Evolutionary conservation across 2,113 vertebrate species (phyloP), one percentile per base, ranked within the genome.

Genomic region (Hippoglossus stenolepis): DNA sequence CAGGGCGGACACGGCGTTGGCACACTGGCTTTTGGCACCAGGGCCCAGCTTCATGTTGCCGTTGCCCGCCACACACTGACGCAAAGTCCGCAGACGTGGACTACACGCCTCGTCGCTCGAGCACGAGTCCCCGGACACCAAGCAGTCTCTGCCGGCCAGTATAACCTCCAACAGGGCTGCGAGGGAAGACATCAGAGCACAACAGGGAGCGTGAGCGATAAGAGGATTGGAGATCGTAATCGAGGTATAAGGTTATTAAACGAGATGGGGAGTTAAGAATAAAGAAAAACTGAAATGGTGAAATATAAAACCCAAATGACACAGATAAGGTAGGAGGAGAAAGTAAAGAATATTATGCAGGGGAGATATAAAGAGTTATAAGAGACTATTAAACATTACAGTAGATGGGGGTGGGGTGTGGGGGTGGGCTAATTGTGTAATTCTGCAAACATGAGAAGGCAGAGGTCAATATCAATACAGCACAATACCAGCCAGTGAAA

Each of bases 11-110:
- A 97, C 95, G 0, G 97, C 96, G n/a, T 95, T 97, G 73, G 95
- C 93, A 82, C 97, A 98, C 90, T 97, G 96, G 90, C 91, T 97
- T 69, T 95, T 95, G 86, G 97, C 97, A 0, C 91, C 95, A 0
- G 96, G 97, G 4, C 96, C 97, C 84, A 97, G 91, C 83, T 96
- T 96, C 92, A 95, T 93, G 89, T 94, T 97, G 17, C 96, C 97
- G 0, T 97, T 96, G 17, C 97, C 97, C 0, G 97, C 97, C 59
- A 97, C 96, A 76, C 97, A 98, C 79, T 98, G 97, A 2, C 97
- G 95, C 61, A 98, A 91, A 24, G 96, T 98, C 40, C 97, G 92
- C 86, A 97, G 94, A 45, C 95, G 96, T 47, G 96, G 96, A 20
- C 96, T 97, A 87, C 97, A 98, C 28, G 92, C 88, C 31, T 97